Base-by-base conservation (phyloP, 2,888 invertebrate species). In the Leucoma salicis region DNA sequence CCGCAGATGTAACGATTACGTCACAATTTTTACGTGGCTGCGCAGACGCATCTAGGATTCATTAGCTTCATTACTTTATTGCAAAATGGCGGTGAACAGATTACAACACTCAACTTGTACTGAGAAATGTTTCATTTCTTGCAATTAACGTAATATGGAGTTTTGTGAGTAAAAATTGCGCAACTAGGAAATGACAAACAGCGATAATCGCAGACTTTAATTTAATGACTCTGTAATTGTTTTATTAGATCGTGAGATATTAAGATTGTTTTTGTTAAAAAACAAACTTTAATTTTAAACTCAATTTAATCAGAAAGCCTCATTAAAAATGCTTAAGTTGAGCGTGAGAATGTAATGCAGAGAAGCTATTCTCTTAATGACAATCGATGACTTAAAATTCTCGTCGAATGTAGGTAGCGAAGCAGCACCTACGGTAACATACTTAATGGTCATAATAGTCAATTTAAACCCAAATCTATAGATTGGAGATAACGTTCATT, bases 41-140 rank as follows among this genome's bases (percentile, higher is more conserved):
- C 63, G 56, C 61, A 15, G 14, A 44, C 51, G 49, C 56, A 46
- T 60, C 60, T 61, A 56, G 57, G 65, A 63, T 77, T 80, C 77
- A 79, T 82, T 81, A 81, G 72, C 63, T 75, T 68, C 74, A 78
- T 78, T 80, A 74, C 59, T 46, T 56, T 46, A 48, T 78, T 75
- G 73, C 75, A 65, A 70, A 74, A 78, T 59, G 52, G 62, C 59
- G 62, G 63, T 65, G 66, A 66, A 54, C 61, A 60, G 33, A 31
- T 79, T 79, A 69, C 77, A 65, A 72, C 70, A 75, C 59, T 35
- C 31, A 46, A 32, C 38, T 27, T 42, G 32, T 40, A 5, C 53
- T 65, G 66, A 64, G 58, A 68, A 65, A 58, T 67, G 66, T 57
- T 57, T 53, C 59, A 57, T 60, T 59, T 56, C 36, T 45, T 38